Conservation (phyloP, 2,113 vertebrate species). For the Glaucidium brasilianum region DNA sequence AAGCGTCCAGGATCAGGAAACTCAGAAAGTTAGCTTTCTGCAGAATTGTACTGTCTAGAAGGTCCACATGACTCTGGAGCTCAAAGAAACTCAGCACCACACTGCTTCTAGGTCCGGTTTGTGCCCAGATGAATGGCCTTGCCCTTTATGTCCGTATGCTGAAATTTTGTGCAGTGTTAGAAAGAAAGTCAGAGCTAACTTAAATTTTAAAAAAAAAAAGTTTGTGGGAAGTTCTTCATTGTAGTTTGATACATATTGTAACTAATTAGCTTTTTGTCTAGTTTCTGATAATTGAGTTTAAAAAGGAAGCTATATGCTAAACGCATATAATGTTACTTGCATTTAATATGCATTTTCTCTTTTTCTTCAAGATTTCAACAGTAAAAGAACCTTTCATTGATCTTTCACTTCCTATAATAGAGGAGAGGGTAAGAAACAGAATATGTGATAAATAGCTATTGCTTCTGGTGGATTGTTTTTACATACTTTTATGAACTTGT, state of each 20-base stretch:
- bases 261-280: not conserved
- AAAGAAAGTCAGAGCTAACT: not conserved
- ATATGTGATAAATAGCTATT: not conserved
- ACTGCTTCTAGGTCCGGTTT: not conserved
- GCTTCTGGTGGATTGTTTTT: not conserved
- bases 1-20: not conserved
- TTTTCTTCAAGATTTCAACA: slow-evolving; percentile 86
- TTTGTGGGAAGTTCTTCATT: slow-evolving; percentile 51
- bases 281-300: not conserved
- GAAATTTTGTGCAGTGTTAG: not conserved
- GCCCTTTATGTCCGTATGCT: not conserved
- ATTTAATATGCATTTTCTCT: slow-evolving; percentile 49
- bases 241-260: not conserved
- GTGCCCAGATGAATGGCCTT: not conserved
- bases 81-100: not conserved
- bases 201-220: not conserved
- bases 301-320: not conserved
- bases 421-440: slow-evolving; percentile 90
- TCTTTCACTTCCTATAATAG: slow-evolving; percentile 96
- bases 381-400: slow-evolving; percentile 97
- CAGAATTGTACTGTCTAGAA: not conserved
- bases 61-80: not conserved
- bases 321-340: not conserved
- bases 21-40: not conserved
- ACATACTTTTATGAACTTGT: not conserved